These are phyloP conservation scores for Scotopteryx bipunctaria DNA, from an alignment of 2,888 invertebrate genomes.

Conservation along the genomic window DNA sequence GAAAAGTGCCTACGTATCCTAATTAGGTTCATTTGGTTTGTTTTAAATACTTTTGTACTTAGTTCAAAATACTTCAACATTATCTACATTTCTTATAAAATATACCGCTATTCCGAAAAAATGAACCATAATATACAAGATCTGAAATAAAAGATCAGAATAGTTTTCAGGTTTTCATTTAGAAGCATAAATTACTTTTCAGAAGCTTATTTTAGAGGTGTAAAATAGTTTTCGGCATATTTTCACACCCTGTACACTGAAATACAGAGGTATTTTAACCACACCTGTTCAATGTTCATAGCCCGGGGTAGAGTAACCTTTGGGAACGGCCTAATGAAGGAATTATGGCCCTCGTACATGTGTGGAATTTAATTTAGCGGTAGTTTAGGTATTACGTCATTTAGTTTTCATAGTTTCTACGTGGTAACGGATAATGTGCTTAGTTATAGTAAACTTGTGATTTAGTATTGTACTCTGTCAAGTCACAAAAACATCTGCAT, in stretches of 20 bases:
- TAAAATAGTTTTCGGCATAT: background rate
- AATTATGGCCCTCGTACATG: slow-evolving; percentile 27
- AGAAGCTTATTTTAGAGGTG: background rate
- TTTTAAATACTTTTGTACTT: too few relatives aligned
- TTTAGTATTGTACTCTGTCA: background rate
- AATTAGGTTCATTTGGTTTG: too few relatives aligned
- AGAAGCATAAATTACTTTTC: too few relatives aligned
- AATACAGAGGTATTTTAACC: slow-evolving; percentile 59
- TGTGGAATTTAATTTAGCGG: slow-evolving; percentile 30
- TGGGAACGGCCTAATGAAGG: slow-evolving; percentile 29
- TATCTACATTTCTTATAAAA: too few relatives aligned
- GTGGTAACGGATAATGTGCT: background rate
- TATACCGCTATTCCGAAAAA: too few relatives aligned
- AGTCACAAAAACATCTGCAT: too few relatives aligned
- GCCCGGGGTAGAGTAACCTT: slow-evolving; percentile 40
- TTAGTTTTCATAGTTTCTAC: slow-evolving; percentile 11
- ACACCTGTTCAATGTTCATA: slow-evolving; percentile 50
- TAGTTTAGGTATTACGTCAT: slow-evolving; percentile 25
- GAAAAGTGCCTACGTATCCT: too few relatives aligned
- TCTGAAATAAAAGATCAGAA: too few relatives aligned
- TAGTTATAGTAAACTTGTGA: background rate
- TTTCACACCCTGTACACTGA: slow-evolving; percentile 40
- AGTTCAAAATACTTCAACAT: too few relatives aligned
- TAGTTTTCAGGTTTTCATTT: background rate
- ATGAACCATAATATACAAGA: too few relatives aligned